phyloP scores from a whole-genome alignment of 2,113 vertebrate genomes.

The Plecotus auritus region DNA sequence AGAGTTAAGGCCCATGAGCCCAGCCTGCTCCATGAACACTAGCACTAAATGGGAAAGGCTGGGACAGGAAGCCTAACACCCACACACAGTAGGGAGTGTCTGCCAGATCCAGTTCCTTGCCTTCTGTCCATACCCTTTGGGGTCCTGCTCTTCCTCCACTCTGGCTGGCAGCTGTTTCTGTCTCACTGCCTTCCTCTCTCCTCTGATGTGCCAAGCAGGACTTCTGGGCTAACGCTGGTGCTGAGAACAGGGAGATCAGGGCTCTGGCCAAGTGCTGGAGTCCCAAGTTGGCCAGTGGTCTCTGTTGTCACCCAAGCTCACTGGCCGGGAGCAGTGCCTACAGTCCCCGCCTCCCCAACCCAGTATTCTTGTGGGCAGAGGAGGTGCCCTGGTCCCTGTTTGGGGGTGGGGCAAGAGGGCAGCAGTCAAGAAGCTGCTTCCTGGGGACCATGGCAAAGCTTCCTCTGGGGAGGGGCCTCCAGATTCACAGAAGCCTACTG shows the following conservation, averaged over 20 bases:
- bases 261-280: not conserved
- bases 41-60: not conserved
- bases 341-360: not conserved
- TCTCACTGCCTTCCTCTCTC: slow-evolving; percentile 53
- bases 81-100: not conserved
- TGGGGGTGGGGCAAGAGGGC: not conserved
- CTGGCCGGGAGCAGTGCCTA: not conserved
- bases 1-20: not conserved
- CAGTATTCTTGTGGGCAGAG: not conserved
- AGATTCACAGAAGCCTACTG: not conserved
- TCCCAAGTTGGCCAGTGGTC: not conserved
- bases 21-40: not conserved
- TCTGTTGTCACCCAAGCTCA: not conserved
- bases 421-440: not conserved
- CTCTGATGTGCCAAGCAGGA: slow-evolving; percentile 53
- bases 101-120: not conserved
- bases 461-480: not conserved
- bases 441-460: not conserved
- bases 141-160: slow-evolving; percentile 45
- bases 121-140: not conserved
- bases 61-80: not conserved
- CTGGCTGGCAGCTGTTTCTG: slow-evolving; percentile 58
- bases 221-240: slow-evolving; percentile 9
- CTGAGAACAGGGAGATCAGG: not conserved
- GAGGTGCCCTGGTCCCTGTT: not conserved